Evolutionary conservation across 2,797 vertebrate genomes (phyloP).

Genomic region (Hemitrygon akajei): DNA sequence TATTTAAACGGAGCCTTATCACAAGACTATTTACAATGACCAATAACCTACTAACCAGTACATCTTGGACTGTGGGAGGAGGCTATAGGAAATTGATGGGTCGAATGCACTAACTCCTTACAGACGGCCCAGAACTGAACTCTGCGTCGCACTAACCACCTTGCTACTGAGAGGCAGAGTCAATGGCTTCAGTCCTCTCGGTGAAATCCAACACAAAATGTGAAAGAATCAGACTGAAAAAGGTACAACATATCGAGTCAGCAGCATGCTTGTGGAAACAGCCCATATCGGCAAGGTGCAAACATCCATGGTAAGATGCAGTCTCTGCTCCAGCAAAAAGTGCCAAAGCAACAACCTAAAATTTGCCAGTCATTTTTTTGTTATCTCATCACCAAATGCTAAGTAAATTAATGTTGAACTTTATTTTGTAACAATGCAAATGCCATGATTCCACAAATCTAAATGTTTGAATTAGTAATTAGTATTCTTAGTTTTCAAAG

Average conservation of each 20-base stretch:
- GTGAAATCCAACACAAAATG: neutral
- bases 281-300: neutral
- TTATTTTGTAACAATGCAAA: neutral
- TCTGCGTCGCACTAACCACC: too few species aligned
- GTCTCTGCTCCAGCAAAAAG: neutral
- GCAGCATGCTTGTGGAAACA: neutral
- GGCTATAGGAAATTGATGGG: too few species aligned
- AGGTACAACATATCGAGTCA: neutral
- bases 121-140: too few species aligned
- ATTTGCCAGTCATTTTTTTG: neutral
- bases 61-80: too few species aligned
- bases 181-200: neutral
- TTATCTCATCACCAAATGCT: neutral
- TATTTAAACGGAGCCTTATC: too few species aligned
- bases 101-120: neutral
- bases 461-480: too few species aligned
- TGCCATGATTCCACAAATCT: too few species aligned
- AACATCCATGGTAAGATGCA: neutral
- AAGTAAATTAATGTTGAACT: neutral
- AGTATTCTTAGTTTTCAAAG: too few species aligned
- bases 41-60: too few species aligned
- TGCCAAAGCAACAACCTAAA: neutral
- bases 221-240: neutral
- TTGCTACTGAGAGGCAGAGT: neutral
- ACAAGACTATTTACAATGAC: too few species aligned